Base-by-base conservation (phyloP, 2,113 vertebrate genomes). In the Chionomys nivalis region DNA sequence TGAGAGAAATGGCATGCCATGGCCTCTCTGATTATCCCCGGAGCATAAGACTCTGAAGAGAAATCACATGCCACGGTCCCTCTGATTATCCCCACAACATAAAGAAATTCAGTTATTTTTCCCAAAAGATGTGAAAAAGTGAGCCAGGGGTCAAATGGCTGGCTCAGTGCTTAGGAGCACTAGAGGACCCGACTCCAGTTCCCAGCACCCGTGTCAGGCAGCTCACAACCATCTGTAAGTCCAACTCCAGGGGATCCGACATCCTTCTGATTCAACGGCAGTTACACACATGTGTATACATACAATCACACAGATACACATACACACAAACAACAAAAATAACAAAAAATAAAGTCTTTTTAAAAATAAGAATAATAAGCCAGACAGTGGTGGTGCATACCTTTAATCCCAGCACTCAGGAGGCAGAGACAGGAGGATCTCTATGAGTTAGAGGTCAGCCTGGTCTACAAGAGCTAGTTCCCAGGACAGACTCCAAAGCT, bases 51-150 rank as follows among this genome's bases (percentile, higher is more conserved):
- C 81, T 93, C 78, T 90, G 49, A 78, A 79, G 90, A 95, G 87
- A 87, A 90, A 12, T 5, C 17, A 75, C 76, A 16, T 28, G 19
- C 63, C 44, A 52, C 55, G 21, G 61, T 85, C 58, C 88, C 12
- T 23, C 24, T 58, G 52, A 42, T 58, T 95, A 61, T 89, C 42
- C n/a, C 39, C 12, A 61, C 36, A 94, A 49, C 16, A 66, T 42
- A 81, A 95, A 94, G 66, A 94, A 94, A 94, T 63, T 89, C 47
- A 87, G 24, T 83, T 75, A 10, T 82, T 83, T 90, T 86, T 66
- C 47, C 66, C 21, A 58, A 73, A 86, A 88, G 42, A 95, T 79
- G 28, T 68, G 70, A 72, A 95, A 87, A 21, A 52, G 75, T 70
- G 87, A 89, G 13, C 26, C 12, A 21, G 14, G 81, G 7, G 7